Percentiles rank a stretch among this genome's conserved stretches.
Conservation (phyloP, 2,113 vertebrate species). For the Notarius lentiginosus region DNA sequence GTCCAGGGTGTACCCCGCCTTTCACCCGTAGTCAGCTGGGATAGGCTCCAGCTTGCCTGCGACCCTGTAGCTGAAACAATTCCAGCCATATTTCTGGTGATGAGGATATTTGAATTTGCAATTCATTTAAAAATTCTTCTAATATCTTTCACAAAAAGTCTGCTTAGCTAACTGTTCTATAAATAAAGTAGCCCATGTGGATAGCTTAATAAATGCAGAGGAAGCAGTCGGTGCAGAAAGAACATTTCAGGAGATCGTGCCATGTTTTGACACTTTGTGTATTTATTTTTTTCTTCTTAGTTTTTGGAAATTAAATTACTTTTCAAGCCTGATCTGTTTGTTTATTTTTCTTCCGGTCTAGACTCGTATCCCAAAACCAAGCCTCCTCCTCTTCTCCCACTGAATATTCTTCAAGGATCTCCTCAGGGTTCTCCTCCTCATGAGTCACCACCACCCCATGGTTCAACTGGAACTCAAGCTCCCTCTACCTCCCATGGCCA, state of each 20-base stretch:
- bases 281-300: too few species aligned
- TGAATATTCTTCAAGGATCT: constrained; percentile 61
- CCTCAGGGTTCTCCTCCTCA: constrained; percentile 17
- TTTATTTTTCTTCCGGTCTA: constrained; percentile 5
- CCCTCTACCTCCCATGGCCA: not conserved
- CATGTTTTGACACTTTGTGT: not conserved
- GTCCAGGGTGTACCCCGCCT: too few species aligned
- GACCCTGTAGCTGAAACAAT: not conserved
- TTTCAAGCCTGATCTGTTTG: not conserved
- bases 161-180: not conserved
- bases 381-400: constrained; percentile 66
- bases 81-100: not conserved
- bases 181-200: not conserved
- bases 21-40: too few species aligned
- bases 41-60: too few species aligned
- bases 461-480: not conserved
- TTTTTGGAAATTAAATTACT: not conserved
- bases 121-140: not conserved
- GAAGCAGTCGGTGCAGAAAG: not conserved
- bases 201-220: not conserved
- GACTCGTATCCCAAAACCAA: constrained; percentile 67
- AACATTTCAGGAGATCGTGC: not conserved
- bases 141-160: not conserved
- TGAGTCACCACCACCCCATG: not conserved
- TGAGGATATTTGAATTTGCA: not conserved